Base-by-base conservation (phyloP, 2,888 invertebrate genomes). In the Apotomis capreana region DNA sequence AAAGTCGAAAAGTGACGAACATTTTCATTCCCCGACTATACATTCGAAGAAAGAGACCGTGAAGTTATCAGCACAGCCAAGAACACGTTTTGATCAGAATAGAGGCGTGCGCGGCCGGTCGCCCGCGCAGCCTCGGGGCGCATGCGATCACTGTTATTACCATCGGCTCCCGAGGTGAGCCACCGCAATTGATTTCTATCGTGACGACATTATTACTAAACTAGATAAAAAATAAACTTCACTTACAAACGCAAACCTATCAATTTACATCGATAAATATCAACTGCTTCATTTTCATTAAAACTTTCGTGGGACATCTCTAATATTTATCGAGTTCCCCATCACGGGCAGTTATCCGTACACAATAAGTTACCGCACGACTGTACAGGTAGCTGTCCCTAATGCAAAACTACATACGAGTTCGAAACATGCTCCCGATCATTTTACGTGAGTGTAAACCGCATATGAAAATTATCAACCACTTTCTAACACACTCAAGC, bases 151-250 rank as follows among this genome's bases (percentile, higher is more conserved):
- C 90, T 86, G 81, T 90, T 88, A 92, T 92, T 91, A 89, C 79
- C 79, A 76, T 69, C 74, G 80, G 89, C 89, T 89, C 81, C 90
- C 82, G 88, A 87, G 84, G 84, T 84, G 80, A 83, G 80, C 83
- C 75, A 83, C 84, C 84, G 84, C 85, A 85, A 89, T 89, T 88
- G 90, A 91, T 91, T 90, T 85, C 88, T 91, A 90, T 91, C 91
- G 82, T 85, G 87, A 90, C 88, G 87, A 89, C 86, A 89, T 90
- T 88, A 91, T 90, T 87, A 88, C 83, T 80, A 81, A 83, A 81
- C 82, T 81, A 76, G 78, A 84, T 83, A 84, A 84, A 85, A 86
- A 83, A 79, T 76, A 69, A 69, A 73, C 61, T 70, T 68, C 65
- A 74, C 73, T 75, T 69, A 77, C 70, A 60, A 70, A 74, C 61